These are phyloP conservation scores for Eupithecia subfuscata DNA, from an alignment of 2,888 invertebrate species.

Conservation along the genomic window DNA sequence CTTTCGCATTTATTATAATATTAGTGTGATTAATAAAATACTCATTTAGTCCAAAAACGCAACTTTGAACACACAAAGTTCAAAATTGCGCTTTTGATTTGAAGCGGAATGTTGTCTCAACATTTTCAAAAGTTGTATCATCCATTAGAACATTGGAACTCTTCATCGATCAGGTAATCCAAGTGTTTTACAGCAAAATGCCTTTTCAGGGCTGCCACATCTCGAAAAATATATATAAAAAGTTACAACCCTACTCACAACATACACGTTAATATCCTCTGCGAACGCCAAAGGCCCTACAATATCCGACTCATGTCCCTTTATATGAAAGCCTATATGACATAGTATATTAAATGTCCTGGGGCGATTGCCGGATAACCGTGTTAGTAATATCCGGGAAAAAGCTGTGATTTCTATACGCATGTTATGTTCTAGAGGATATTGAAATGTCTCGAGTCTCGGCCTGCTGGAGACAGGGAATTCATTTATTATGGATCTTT, in stretches of 20 bases:
- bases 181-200: not conserved
- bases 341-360: conserved; percentile 44
- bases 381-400: conserved; percentile 71
- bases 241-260: conserved; percentile 32
- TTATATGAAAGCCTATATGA: conserved; percentile 42
- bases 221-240: not conserved
- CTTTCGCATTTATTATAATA: too few relatives aligned
- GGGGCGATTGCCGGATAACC: conserved; percentile 69
- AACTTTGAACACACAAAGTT: too few relatives aligned
- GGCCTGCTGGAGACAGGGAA: not conserved
- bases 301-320: conserved; percentile 62
- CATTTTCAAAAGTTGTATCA: too few relatives aligned
- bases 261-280: conserved; percentile 61
- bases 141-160: not conserved
- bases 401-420: conserved; percentile 49
- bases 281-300: conserved; percentile 59
- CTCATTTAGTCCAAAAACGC: too few relatives aligned
- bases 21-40: too few relatives aligned
- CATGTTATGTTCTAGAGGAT: conserved; percentile 32
- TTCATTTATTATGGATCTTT: not conserved
- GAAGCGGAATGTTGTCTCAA: too few relatives aligned
- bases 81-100: too few relatives aligned
- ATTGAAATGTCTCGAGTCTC: conserved; percentile 18
- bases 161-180: not conserved
- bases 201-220: conserved; percentile 4